A percentile compares a stretch with the other conserved stretches of the same genome.
Evolutionary conservation across 2,797 vertebrate genomes (phyloP).

Genomic region (Myoxocephalus aenaeus): DNA sequence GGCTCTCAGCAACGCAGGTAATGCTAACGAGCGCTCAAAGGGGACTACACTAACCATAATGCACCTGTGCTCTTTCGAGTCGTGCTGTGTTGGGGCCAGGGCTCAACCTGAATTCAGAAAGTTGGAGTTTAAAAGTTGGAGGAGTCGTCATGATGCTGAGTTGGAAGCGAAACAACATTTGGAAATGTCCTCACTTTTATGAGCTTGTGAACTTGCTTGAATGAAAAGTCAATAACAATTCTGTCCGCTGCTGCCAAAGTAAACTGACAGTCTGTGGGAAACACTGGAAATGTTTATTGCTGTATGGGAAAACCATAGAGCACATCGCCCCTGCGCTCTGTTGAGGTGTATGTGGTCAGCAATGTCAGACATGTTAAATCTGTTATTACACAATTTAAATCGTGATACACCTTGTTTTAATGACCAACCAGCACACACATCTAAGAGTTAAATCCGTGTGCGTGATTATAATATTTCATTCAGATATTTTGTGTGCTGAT

Average conservation of each 20-base stretch:
- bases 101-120: background rate
- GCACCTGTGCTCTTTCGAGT: background rate
- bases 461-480: too few species aligned
- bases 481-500: too few species aligned
- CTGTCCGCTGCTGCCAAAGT: conserved; percentile 59
- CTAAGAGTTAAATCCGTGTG: too few species aligned
- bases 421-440: too few species aligned
- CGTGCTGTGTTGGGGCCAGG: too few species aligned
- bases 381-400: background rate
- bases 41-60: background rate
- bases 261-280: conserved; percentile 67
- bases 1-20: background rate
- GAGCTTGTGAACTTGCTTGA: conserved; percentile 34
- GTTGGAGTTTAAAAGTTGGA: background rate
- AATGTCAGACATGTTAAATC: background rate
- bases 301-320: conserved; percentile 46
- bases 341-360: conserved; percentile 1
- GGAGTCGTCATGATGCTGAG: conserved; percentile 4
- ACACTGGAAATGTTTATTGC: conserved; percentile 31
- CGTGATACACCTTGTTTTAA: background rate
- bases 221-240: conserved; percentile 60
- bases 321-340: background rate
- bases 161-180: conserved; percentile 7
- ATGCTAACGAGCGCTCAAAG: background rate
- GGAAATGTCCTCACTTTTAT: conserved; percentile 14